Percentiles rank a stretch among this genome's conserved stretches.
Evolutionary conservation across 23 tunicate species (phyloP).

Genomic region (Botrylloides violaceus): DNA sequence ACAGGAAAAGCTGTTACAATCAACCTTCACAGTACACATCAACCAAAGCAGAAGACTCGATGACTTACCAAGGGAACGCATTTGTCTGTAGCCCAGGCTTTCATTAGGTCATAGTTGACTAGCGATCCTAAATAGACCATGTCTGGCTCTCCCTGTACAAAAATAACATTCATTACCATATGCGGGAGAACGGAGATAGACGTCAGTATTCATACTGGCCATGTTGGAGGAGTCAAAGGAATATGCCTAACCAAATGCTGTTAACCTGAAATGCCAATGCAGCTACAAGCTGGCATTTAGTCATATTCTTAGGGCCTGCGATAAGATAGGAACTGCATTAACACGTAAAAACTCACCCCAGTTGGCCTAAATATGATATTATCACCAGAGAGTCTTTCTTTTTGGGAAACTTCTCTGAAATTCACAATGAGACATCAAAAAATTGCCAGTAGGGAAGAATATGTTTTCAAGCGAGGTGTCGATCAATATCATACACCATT

Average conservation of each 20-base stretch:
- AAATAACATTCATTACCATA: too few relatives aligned
- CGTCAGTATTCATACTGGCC: too few relatives aligned
- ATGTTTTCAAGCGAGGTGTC: not conserved
- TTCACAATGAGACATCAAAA: not conserved
- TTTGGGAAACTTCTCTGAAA: constrained; percentile 18
- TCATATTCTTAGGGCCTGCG: too few relatives aligned
- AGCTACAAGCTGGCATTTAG: too few relatives aligned
- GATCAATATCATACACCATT: too few relatives aligned
- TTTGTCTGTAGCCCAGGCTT: constrained; percentile 91
- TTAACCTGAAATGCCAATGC: too few relatives aligned
- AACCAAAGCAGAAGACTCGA: not conserved
- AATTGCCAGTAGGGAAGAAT: not conserved
- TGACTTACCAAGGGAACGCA: constrained; percentile 94
- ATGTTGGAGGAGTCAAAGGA: too few relatives aligned
- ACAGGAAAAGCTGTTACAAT: not conserved
- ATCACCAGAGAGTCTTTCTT: constrained; percentile 67
- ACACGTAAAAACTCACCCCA: too few relatives aligned
- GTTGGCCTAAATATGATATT: constrained; percentile 76
- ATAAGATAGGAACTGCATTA: too few relatives aligned
- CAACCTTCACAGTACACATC: not conserved
- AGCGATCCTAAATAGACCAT: constrained; percentile 89
- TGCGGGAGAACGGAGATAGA: too few relatives aligned
- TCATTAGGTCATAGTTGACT: constrained; percentile 53
- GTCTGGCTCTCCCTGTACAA: constrained; percentile 40
- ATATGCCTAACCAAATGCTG: too few relatives aligned